A percentile compares a stretch with the other conserved stretches of the same genome.
phyloP scores from a whole-genome alignment of 2,888 invertebrate species.

The Orchestes rusci region DNA sequence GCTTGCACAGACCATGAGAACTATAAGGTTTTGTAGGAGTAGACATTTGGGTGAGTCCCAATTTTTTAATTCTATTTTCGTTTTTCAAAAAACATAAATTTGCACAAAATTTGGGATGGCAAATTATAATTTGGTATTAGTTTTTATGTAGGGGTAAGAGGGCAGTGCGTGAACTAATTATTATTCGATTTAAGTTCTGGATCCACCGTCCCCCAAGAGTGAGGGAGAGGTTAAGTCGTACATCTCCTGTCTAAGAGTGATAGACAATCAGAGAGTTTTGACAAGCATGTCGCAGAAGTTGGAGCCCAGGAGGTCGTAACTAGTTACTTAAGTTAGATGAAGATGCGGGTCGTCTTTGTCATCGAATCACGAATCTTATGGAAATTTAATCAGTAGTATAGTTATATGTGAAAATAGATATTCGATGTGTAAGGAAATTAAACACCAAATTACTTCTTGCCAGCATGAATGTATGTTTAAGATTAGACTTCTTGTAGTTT shows the following conservation, averaged over 20 bases:
- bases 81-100: neutral
- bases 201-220: conserved; percentile 64
- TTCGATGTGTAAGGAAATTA: too few relatives aligned
- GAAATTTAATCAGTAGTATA: too few relatives aligned
- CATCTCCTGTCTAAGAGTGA: conserved; percentile 65
- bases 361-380: neutral
- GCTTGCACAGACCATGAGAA: conserved; percentile 75
- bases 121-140: too few relatives aligned
- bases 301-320: conserved; percentile 55
- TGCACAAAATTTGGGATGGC: too few relatives aligned
- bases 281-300: conserved; percentile 73
- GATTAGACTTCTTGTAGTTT: too few relatives aligned
- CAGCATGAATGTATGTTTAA: too few relatives aligned
- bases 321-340: conserved; percentile 5
- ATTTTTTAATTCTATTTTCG: neutral
- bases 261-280: conserved; percentile 71
- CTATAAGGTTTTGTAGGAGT: conserved; percentile 67
- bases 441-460: too few relatives aligned
- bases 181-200: conserved; percentile 52
- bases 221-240: conserved; percentile 62
- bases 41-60: conserved; percentile 55
- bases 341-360: conserved; percentile 23
- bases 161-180: neutral
- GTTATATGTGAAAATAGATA: too few relatives aligned
- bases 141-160: too few relatives aligned